phyloP scores from a whole-genome alignment of 2,888 invertebrate genomes.

The Ectemnius cavifrons region DNA sequence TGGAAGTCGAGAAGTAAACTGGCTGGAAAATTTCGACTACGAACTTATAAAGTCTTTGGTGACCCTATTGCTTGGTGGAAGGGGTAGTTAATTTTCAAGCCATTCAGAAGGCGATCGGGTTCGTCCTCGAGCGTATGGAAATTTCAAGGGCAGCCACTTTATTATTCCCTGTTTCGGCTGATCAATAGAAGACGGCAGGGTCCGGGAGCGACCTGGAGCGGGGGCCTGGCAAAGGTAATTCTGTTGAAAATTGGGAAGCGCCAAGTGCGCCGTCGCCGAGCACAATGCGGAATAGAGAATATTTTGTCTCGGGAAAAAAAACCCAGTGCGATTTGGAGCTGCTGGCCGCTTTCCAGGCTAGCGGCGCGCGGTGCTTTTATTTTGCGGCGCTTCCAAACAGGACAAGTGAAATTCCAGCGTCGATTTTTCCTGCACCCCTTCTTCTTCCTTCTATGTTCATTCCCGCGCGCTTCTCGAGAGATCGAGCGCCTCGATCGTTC shows the following conservation, averaged over 20 bases:
- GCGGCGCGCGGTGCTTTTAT: slow-evolving; percentile 36
- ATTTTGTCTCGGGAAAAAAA: not conserved
- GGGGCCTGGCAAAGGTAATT: slow-evolving; percentile 19
- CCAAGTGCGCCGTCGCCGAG: not conserved
- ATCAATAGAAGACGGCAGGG: slow-evolving; percentile 40
- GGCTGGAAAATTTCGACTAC: not conserved
- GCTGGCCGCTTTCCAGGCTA: slow-evolving; percentile 27
- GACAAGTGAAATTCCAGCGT: not conserved
- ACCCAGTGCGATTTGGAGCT: not conserved
- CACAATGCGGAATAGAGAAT: not conserved
- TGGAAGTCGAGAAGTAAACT: not conserved
- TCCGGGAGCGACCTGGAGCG: not conserved
- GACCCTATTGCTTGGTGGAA: not conserved
- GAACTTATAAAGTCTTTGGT: not conserved
- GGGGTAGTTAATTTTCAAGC: slow-evolving; percentile 43
- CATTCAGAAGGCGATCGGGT: slow-evolving; percentile 28
- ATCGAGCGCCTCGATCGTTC: not conserved
- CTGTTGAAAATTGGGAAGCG: slow-evolving; percentile 38
- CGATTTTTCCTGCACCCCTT: not conserved
- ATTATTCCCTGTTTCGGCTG: slow-evolving; percentile 42
- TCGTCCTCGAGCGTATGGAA: slow-evolving; percentile 51
- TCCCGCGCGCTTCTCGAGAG: not conserved
- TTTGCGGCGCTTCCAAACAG: slow-evolving; percentile 23
- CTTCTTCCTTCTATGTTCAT: not conserved
- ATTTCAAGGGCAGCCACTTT: slow-evolving; percentile 53